Evolutionary conservation across 2,888 invertebrate genomes (phyloP).

Genomic region (Rhagium mordax): DNA sequence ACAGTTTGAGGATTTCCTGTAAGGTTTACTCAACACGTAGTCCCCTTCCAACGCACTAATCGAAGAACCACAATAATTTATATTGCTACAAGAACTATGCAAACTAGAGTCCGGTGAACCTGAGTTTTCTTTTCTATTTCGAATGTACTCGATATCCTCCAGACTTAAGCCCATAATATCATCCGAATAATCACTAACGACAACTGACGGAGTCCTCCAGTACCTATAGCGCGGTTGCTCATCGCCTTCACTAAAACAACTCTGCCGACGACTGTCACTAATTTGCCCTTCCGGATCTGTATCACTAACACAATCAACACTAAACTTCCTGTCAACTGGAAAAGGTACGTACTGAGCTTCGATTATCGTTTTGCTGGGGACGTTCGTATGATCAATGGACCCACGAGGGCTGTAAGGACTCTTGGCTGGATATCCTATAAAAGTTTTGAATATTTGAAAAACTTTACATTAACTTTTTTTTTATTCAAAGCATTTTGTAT

Average conservation of each 20-base stretch:
- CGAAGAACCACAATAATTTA: conserved; percentile 74
- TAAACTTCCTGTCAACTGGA: conserved; percentile 70
- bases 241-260: conserved; percentile 68
- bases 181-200: conserved; percentile 90
- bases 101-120: conserved; percentile 74
- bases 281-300: conserved; percentile 49
- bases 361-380: conserved; percentile 71
- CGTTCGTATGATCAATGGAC: conserved; percentile 66
- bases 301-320: conserved; percentile 68
- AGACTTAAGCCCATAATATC: conserved; percentile 76
- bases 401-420: conserved; percentile 64
- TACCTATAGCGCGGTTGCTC: conserved; percentile 72
- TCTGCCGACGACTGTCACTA: conserved; percentile 69
- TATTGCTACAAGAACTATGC: conserved; percentile 75
- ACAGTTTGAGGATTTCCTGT: conserved; percentile 81
- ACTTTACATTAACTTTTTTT: background rate
- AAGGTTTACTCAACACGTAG: conserved; percentile 73
- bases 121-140: conserved; percentile 68
- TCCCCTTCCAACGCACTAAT: conserved; percentile 74
- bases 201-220: conserved; percentile 88
- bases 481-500: background rate
- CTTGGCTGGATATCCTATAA: conserved; percentile 19
- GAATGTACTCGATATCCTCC: conserved; percentile 76
- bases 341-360: conserved; percentile 74
- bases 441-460: background rate